Conservation (phyloP, 2,797 vertebrate genomes). For the Smutsia temminckii region DNA sequence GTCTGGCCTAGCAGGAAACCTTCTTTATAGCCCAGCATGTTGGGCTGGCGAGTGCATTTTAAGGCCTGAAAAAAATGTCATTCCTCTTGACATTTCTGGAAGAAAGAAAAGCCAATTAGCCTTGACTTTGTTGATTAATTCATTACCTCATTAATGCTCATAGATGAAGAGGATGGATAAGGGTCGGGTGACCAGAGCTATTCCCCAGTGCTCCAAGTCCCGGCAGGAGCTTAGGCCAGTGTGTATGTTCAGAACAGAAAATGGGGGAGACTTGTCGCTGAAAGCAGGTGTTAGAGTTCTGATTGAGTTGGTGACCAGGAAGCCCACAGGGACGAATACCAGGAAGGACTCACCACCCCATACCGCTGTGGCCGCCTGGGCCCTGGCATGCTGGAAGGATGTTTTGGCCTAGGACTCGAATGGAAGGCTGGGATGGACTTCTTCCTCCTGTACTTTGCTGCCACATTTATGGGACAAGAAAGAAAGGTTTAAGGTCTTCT, state of each 20-base stretch:
- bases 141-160: constrained; percentile 31
- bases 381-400: not conserved
- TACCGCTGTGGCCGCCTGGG: not conserved
- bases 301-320: not conserved
- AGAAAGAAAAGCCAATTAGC: constrained; percentile 57
- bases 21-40: not conserved
- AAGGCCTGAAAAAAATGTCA: constrained; percentile 34
- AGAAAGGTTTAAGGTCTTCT: not conserved
- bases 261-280: not conserved
- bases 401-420: not conserved
- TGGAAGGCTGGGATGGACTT: not conserved
- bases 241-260: not conserved
- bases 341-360: not conserved
- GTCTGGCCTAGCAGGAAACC: not conserved
- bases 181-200: not conserved
- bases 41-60: not conserved
- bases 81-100: constrained; percentile 47
- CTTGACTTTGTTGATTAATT: constrained; percentile 54
- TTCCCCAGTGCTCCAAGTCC: not conserved
- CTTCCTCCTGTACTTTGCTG: not conserved
- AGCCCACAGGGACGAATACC: too few species aligned
- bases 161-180: constrained; percentile 2
- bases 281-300: not conserved
- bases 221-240: not conserved
- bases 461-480: not conserved